Conservation (phyloP, 2,888 invertebrate species). For the Folsomia candida region DNA sequence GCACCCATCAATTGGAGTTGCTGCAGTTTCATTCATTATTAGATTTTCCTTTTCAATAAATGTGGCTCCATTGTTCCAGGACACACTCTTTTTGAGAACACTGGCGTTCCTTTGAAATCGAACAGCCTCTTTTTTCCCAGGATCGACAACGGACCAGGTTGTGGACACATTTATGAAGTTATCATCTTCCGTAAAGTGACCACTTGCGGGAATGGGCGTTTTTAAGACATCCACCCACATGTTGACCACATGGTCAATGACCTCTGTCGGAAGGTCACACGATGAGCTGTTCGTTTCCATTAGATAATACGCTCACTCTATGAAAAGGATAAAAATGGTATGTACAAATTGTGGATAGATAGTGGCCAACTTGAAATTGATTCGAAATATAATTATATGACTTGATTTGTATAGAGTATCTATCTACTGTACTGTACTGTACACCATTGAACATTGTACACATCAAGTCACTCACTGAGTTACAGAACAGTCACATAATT, state of each 20-base stretch:
- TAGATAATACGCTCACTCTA: too few species aligned
- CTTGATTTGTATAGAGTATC: too few species aligned
- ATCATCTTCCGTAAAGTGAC: slow-evolving; percentile 28
- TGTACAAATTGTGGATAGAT: too few species aligned
- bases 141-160: slow-evolving; percentile 39
- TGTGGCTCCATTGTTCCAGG: slow-evolving; percentile 2
- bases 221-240: slow-evolving; percentile 37
- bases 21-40: slow-evolving; percentile 18
- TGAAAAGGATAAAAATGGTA: neutral
- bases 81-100: slow-evolving; percentile 30
- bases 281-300: neutral
- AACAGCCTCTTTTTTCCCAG: slow-evolving; percentile 36
- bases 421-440: too few species aligned
- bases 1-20: slow-evolving; percentile 20
- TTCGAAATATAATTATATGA: too few species aligned
- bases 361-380: too few species aligned
- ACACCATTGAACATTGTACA: too few species aligned
- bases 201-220: slow-evolving; percentile 31
- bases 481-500: too few species aligned
- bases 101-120: slow-evolving; percentile 25
- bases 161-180: slow-evolving; percentile 29
- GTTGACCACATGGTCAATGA: slow-evolving; percentile 35
- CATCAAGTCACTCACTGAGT: too few species aligned
- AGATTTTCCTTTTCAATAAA: slow-evolving; percentile 14
- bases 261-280: slow-evolving; percentile 10